A percentile compares a stretch with the other conserved stretches of the same genome.
Conservation (phyloP, 1,140 invertebrate species). For the Cotesia vestalis region DNA sequence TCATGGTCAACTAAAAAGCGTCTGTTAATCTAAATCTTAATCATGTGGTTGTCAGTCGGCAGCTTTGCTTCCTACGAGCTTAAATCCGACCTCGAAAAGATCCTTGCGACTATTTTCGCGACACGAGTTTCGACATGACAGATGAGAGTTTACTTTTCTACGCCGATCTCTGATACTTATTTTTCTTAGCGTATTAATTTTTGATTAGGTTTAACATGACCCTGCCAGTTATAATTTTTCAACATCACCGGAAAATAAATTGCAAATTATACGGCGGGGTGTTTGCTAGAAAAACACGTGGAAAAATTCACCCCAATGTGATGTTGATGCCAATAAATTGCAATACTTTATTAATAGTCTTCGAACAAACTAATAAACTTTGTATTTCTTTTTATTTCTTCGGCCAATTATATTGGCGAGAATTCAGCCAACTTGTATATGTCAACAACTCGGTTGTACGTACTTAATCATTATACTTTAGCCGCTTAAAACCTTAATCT, state of each 20-base stretch:
- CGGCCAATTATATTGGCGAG: not conserved
- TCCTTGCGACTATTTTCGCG: constrained; percentile 62
- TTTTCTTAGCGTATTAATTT: constrained; percentile 19
- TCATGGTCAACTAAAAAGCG: constrained; percentile 12
- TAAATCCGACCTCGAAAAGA: constrained; percentile 49
- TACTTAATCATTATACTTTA: not conserved
- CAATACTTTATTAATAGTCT: too few relatives aligned
- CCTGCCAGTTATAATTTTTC: too few relatives aligned
- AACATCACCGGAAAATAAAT: too few relatives aligned
- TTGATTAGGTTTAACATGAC: too few relatives aligned
- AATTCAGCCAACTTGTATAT: constrained; percentile 12
- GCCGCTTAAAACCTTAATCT: not conserved
- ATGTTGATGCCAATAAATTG: too few relatives aligned
- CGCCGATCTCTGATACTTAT: constrained; percentile 46
- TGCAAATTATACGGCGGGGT: too few relatives aligned
- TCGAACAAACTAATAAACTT: too few relatives aligned
- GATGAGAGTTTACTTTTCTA: constrained; percentile 59
- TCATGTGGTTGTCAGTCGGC: too few relatives aligned
- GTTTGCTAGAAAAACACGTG: not conserved
- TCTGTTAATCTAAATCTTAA: constrained; percentile 3
- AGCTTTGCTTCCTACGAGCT: constrained; percentile 32
- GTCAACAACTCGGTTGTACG: constrained; percentile 23
- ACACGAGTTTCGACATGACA: constrained; percentile 58
- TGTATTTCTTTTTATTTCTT: not conserved
- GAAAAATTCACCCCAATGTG: not conserved